Evolutionary conservation across 2,888 invertebrate genomes (phyloP).

Genomic region (Malacosoma neustria): DNA sequence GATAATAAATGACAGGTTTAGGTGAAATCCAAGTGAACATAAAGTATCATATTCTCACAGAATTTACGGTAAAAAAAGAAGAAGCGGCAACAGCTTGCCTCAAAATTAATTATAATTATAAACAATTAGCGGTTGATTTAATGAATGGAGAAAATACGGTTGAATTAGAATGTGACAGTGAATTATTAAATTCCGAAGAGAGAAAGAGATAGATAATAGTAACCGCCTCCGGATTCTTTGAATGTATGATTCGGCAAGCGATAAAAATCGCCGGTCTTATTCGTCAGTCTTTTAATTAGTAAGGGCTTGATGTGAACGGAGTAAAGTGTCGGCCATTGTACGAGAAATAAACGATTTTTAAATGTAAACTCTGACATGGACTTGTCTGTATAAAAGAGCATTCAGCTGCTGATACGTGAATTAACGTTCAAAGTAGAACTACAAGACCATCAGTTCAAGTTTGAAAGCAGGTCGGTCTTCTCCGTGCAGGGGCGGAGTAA

Average conservation of each 20-base stretch:
- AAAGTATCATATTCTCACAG: constrained; percentile 60
- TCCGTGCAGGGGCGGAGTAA: too few species aligned
- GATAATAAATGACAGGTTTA: constrained; percentile 2
- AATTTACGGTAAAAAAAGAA: constrained; percentile 46
- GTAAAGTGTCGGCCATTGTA: constrained; percentile 61
- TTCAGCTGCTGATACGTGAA: too few species aligned
- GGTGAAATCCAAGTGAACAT: constrained; percentile 21
- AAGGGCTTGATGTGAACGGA: constrained; percentile 65
- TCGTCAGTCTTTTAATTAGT: constrained; percentile 72
- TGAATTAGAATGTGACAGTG: constrained; percentile 37
- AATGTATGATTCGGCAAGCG: constrained; percentile 66
- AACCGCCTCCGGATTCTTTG: constrained; percentile 66
- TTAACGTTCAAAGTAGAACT: too few species aligned
- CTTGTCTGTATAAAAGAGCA: constrained; percentile 9
- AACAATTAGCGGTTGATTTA: constrained; percentile 64
- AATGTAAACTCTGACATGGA: constrained; percentile 36
- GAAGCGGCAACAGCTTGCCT: constrained; percentile 37
- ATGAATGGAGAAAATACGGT: constrained; percentile 51
- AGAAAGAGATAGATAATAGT: constrained; percentile 46
- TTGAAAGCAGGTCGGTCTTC: too few species aligned
- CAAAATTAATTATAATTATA: constrained; percentile 69
- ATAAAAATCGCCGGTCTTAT: constrained; percentile 73
- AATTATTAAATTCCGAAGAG: constrained; percentile 22
- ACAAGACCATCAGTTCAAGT: too few species aligned
- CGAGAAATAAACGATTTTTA: constrained; percentile 47